Percentiles rank a stretch among this genome's conserved stretches.
These are phyloP conservation scores for Xestia ashworthii DNA, from an alignment of 2,888 invertebrate species.

Conservation along the genomic window DNA sequence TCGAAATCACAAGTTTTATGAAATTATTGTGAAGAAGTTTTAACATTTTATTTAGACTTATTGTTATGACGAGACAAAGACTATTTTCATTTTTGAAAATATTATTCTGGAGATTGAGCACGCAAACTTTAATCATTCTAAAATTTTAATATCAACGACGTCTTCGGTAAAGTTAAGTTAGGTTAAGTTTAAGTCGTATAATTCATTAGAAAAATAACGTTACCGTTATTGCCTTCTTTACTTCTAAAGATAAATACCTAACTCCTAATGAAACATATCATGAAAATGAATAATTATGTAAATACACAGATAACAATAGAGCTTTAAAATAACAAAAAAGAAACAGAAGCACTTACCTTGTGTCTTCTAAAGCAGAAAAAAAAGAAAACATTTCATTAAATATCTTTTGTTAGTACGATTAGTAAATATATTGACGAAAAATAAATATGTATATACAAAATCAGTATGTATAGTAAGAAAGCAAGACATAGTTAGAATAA, in stretches of 20 bases:
- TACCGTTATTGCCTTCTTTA: too few relatives aligned
- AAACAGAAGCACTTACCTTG: slow-evolving; percentile 69
- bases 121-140: background rate
- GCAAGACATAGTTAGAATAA: slow-evolving; percentile 90
- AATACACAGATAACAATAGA: background rate
- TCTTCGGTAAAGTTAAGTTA: background rate
- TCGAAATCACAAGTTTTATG: background rate
- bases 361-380: slow-evolving; percentile 39
- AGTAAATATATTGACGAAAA: slow-evolving; percentile 59
- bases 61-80: background rate
- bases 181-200: too few relatives aligned
- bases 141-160: background rate
- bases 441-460: slow-evolving; percentile 56
- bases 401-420: slow-evolving; percentile 68
- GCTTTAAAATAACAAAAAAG: background rate
- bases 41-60: background rate
- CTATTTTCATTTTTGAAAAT: background rate
- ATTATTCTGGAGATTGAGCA: background rate
- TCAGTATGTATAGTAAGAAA: slow-evolving; percentile 78
- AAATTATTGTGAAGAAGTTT: background rate
- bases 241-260: background rate
- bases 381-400: slow-evolving; percentile 8
- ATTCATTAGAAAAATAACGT: background rate
- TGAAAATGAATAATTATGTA: background rate
- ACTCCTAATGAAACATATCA: background rate